phyloP scores from a whole-genome alignment of 2,797 vertebrate species.

The Rhinophrynus dorsalis region DNA sequence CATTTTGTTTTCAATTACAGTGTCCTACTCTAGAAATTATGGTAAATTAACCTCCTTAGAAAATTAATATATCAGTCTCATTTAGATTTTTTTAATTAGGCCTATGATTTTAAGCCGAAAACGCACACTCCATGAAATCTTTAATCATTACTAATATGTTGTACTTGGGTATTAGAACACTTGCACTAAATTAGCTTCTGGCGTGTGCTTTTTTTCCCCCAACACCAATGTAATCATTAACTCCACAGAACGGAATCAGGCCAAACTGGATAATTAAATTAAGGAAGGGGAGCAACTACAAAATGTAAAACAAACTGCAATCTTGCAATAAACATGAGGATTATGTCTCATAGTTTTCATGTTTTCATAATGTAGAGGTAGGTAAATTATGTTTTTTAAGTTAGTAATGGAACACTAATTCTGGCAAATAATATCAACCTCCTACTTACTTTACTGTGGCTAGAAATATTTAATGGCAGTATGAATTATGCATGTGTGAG shows the following conservation, averaged over 20 bases:
- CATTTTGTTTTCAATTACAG: conserved; percentile 44
- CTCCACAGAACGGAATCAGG: background rate
- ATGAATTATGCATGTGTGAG: no score
- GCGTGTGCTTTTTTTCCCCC: conserved; percentile 9
- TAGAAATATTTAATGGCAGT: no score
- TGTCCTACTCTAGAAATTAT: conserved; percentile 39
- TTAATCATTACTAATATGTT: conserved; percentile 47
- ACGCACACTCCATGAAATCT: conserved; percentile 31
- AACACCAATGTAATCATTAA: conserved; percentile 9
- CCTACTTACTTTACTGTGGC: no score
- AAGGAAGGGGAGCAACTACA: background rate
- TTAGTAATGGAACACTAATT: no score
- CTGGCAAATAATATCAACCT: no score
- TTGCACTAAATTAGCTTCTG: conserved; percentile 34
- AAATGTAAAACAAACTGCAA: background rate
- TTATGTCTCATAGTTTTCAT: no score
- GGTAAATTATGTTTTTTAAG: no score
- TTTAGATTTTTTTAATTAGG: conserved; percentile 43
- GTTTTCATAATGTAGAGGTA: no score
- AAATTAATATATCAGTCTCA: conserved; percentile 35
- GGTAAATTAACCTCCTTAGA: conserved; percentile 43
- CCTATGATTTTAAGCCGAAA: conserved; percentile 37
- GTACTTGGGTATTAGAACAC: conserved; percentile 38
- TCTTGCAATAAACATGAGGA: no score
- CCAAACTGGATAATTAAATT: conserved; percentile 4